phyloP scores from a whole-genome alignment of 92 coral and sea anemone genomes.

The Epizoanthus illoricatus region DNA sequence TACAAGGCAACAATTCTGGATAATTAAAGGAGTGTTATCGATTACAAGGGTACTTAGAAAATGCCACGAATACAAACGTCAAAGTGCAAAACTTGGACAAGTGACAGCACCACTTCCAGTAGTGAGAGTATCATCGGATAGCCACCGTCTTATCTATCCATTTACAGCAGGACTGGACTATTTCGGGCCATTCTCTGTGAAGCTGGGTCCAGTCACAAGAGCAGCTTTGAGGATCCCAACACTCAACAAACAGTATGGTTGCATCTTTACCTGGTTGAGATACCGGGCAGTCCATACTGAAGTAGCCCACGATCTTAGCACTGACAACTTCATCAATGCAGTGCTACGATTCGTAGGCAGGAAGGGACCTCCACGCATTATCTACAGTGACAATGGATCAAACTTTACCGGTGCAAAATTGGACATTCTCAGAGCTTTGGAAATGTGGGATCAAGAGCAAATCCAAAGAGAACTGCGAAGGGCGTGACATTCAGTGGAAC shows the following conservation, averaged over 20 bases:
- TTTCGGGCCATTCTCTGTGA: conserved; percentile 58
- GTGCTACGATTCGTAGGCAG: conserved; percentile 37
- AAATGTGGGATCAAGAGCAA: conserved; percentile 47
- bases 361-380: conserved; percentile 52
- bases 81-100: conserved; percentile 53
- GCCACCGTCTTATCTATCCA: conserved; percentile 47
- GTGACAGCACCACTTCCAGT: conserved; percentile 58
- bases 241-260: conserved; percentile 55
- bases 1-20: conserved; percentile 51
- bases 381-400: conserved; percentile 63
- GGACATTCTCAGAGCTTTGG: conserved; percentile 42
- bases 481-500: conserved; percentile 41
- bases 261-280: conserved; percentile 62
- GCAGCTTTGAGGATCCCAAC: conserved; percentile 46
- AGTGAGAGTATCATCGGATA: conserved; percentile 24
- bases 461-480: conserved; percentile 42
- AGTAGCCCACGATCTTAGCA: conserved; percentile 52
- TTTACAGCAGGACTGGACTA: conserved; percentile 67
- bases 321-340: conserved; percentile 57
- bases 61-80: conserved; percentile 55
- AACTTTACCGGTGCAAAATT: conserved; percentile 59
- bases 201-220: conserved; percentile 55
- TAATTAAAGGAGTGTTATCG: conserved; percentile 43
- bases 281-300: conserved; percentile 65
- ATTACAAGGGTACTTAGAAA: conserved; percentile 42